A percentile compares a stretch with the other conserved stretches of the same genome.
Conservation (phyloP, 2,888 invertebrate species). For the Listrodromus nycthemerus region DNA sequence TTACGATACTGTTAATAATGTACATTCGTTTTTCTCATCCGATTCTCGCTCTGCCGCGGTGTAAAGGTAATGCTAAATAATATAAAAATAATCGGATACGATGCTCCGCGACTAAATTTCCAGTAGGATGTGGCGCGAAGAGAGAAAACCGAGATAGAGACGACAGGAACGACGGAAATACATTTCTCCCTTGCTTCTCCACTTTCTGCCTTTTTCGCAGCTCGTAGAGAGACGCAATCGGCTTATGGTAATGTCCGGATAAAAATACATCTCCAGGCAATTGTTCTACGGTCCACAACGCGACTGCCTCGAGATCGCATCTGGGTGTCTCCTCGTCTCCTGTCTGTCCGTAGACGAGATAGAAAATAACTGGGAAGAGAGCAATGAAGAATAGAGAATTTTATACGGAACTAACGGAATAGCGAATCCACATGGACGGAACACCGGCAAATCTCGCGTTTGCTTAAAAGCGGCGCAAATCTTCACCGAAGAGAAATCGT, state of each 20-base stretch:
- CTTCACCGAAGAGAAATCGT: conserved; percentile 46
- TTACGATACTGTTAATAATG: neutral
- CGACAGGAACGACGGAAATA: conserved; percentile 37
- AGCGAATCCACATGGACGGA: conserved; percentile 31
- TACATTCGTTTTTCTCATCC: neutral
- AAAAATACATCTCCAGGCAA: conserved; percentile 74
- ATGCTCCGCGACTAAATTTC: conserved; percentile 3
- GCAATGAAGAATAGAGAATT: conserved; percentile 39
- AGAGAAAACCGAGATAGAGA: conserved; percentile 32
- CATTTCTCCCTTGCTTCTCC: conserved; percentile 54
- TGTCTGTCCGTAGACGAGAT: conserved; percentile 60
- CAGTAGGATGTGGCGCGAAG: neutral
- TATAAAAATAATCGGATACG: conserved; percentile 11
- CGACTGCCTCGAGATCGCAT: conserved; percentile 57
- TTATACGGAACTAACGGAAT: conserved; percentile 38
- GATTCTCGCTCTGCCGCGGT: neutral
- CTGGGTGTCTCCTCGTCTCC: conserved; percentile 64
- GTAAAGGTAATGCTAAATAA: neutral
- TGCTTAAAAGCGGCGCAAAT: conserved; percentile 54
- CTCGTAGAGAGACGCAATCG: conserved; percentile 72
- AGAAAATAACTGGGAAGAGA: conserved; percentile 54
- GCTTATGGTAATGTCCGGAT: conserved; percentile 76
- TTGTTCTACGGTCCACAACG: conserved; percentile 71
- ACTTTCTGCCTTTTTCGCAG: conserved; percentile 58
- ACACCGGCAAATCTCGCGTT: conserved; percentile 47